A percentile compares a stretch with the other conserved stretches of the same genome.
phyloP scores from a whole-genome alignment of 1,140 invertebrate species.

The Drosophila rhopaloa region DNA sequence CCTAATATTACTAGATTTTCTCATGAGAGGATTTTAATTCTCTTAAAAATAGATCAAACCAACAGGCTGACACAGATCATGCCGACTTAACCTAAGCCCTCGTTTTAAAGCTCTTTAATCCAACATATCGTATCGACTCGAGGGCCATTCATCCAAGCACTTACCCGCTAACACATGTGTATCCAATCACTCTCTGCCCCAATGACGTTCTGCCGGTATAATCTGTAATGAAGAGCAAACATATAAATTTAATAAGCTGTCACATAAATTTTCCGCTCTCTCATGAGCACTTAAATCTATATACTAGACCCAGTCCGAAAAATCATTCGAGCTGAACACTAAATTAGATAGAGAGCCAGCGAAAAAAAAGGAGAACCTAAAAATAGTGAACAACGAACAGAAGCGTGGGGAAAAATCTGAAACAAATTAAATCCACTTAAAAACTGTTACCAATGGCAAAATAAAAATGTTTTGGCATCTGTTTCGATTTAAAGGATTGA shows the following conservation, averaged over 20 bases:
- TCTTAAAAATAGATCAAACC: slow-evolving; percentile 12
- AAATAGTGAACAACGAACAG: slow-evolving; percentile 43
- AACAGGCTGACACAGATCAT: slow-evolving; percentile 29
- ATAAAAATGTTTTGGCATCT: slow-evolving; percentile 76
- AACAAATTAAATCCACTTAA: slow-evolving; percentile 57
- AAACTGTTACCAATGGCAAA: slow-evolving; percentile 46
- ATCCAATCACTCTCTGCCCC: slow-evolving; percentile 58
- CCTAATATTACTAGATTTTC: not conserved
- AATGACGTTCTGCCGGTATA: slow-evolving; percentile 43
- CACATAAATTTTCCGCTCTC: slow-evolving; percentile 67
- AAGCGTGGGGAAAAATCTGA: slow-evolving; percentile 12
- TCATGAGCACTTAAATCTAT: slow-evolving; percentile 64
- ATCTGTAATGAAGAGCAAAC: slow-evolving; percentile 78
- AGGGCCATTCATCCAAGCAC: slow-evolving; percentile 26
- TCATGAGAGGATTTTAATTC: not conserved
- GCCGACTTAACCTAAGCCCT: slow-evolving; percentile 27
- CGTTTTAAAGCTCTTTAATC: slow-evolving; percentile 35
- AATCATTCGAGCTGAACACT: slow-evolving; percentile 43
- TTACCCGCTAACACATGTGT: slow-evolving; percentile 67
- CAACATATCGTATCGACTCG: slow-evolving; percentile 5
- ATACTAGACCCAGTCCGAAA: slow-evolving; percentile 12
- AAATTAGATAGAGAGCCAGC: slow-evolving; percentile 54
- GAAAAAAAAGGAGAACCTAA: slow-evolving; percentile 46
- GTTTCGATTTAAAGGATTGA: slow-evolving; percentile 77
- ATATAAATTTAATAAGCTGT: slow-evolving; percentile 80